Conservation (phyloP, 2,888 invertebrate species). For the Melanostoma mellinum region DNA sequence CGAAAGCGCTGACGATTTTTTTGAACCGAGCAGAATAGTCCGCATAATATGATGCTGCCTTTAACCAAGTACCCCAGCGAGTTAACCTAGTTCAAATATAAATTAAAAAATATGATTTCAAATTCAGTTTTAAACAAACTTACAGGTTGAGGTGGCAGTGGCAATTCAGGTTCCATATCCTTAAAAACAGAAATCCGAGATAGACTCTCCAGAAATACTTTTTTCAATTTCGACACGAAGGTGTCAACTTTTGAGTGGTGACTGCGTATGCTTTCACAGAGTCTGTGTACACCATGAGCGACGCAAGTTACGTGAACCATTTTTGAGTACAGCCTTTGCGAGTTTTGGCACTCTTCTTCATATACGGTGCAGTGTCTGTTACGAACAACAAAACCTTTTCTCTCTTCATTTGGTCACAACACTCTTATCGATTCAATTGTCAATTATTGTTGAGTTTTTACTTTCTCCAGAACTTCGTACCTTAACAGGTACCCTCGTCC, state of each 20-base stretch:
- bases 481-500: too few relatives aligned
- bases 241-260: neutral
- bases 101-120: constrained; percentile 7
- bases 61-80: constrained; percentile 76
- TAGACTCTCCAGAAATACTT: constrained; percentile 67
- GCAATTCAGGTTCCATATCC: constrained; percentile 73
- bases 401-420: too few relatives aligned
- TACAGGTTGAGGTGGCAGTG: constrained; percentile 76
- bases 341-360: too few relatives aligned
- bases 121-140: constrained; percentile 14
- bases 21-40: too few relatives aligned
- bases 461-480: too few relatives aligned
- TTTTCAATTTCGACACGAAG: constrained; percentile 8
- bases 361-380: too few relatives aligned
- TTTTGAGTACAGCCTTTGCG: too few relatives aligned
- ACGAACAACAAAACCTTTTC: too few relatives aligned
- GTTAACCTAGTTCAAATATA: constrained; percentile 63
- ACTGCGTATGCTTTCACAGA: constrained; percentile 74
- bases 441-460: too few relatives aligned
- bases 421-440: too few relatives aligned
- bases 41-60: too few relatives aligned
- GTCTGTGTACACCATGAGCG: constrained; percentile 76
- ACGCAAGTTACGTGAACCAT: constrained; percentile 68
- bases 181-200: constrained; percentile 74
- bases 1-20: too few relatives aligned